A percentile compares a stretch with the other conserved stretches of the same genome.
Conservation (phyloP, 2,797 vertebrate genomes). For the Enteromius radiatus region DNA sequence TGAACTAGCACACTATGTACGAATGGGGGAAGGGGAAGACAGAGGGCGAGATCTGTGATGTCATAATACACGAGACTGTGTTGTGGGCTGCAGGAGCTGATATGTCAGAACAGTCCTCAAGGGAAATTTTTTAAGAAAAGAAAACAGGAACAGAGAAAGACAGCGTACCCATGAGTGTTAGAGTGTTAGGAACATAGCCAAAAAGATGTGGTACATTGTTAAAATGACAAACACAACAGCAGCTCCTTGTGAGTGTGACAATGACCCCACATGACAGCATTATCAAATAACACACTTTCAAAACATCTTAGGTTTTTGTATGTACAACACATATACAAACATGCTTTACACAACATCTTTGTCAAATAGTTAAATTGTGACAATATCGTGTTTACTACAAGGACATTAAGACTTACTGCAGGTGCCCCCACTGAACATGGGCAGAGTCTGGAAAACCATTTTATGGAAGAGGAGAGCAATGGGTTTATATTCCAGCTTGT, state of each 20-base stretch:
- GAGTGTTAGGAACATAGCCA: conserved; percentile 69
- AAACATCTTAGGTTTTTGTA: neutral
- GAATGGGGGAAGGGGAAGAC: conserved; percentile 5
- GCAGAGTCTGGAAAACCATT: conserved; percentile 99
- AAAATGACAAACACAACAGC: conserved; percentile 54
- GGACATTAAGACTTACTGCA: conserved; percentile 91
- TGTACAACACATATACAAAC: neutral
- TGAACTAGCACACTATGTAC: neutral
- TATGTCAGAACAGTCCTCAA: conserved; percentile 76
- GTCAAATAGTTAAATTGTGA: neutral
- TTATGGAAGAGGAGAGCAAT: conserved; percentile 99
- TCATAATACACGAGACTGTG: conserved; percentile 20
- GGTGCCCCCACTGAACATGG: conserved; percentile 99
- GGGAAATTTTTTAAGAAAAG: conserved; percentile 46
- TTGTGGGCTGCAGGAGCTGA: conserved; percentile 43
- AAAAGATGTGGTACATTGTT: conserved; percentile 57
- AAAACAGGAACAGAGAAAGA: conserved; percentile 64
- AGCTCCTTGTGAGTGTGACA: conserved; percentile 11
- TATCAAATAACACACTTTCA: neutral
- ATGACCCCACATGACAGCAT: conserved; percentile 16
- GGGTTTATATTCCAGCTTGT: conserved; percentile 97
- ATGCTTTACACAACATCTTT: conserved; percentile 10
- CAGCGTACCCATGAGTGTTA: conserved; percentile 62
- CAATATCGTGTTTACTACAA: neutral
- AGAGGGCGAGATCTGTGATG: conserved; percentile 18